A percentile compares a stretch with the other conserved stretches of the same genome.
These are phyloP conservation scores for Cettia cetti DNA, from an alignment of 2,113 vertebrate genomes.

Conservation along the genomic window DNA sequence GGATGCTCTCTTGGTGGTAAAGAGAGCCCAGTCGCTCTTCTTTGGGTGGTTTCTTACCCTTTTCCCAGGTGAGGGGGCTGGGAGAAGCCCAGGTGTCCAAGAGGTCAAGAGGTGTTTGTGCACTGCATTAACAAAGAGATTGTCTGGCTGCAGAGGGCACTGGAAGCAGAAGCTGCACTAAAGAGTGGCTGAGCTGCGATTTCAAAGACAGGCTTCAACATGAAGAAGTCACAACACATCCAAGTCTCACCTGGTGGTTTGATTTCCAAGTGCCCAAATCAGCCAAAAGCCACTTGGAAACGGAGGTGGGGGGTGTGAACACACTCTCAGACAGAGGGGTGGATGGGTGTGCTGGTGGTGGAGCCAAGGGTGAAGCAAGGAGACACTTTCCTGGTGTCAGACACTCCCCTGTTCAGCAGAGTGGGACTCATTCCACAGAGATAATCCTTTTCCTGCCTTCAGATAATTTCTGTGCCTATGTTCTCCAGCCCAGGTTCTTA, in stretches of 20 bases:
- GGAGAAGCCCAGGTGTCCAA: neutral
- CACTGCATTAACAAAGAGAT: neutral
- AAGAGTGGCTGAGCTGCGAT: neutral
- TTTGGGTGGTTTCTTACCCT: neutral
- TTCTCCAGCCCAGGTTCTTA: neutral
- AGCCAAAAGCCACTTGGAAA: neutral
- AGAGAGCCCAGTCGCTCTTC: neutral
- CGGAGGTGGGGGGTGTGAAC: neutral
- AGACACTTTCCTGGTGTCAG: neutral
- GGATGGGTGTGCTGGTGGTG: neutral
- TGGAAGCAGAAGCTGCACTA: neutral
- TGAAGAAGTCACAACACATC: neutral
- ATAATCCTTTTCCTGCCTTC: neutral
- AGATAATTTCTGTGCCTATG: neutral
- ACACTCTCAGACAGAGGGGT: neutral
- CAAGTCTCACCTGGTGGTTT: neutral
- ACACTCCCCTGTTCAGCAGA: neutral
- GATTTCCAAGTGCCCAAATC: neutral
- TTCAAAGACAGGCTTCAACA: neutral
- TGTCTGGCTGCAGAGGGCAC: neutral
- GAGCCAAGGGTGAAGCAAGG: neutral
- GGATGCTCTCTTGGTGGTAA: slow-evolving; percentile 37
- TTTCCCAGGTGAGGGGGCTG: neutral
- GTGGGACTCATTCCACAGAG: neutral
- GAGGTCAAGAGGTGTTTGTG: neutral